Percentiles rank a stretch among this genome's conserved stretches.
phyloP scores from a whole-genome alignment of 2,797 vertebrate species.

The Saxicola maurus region DNA sequence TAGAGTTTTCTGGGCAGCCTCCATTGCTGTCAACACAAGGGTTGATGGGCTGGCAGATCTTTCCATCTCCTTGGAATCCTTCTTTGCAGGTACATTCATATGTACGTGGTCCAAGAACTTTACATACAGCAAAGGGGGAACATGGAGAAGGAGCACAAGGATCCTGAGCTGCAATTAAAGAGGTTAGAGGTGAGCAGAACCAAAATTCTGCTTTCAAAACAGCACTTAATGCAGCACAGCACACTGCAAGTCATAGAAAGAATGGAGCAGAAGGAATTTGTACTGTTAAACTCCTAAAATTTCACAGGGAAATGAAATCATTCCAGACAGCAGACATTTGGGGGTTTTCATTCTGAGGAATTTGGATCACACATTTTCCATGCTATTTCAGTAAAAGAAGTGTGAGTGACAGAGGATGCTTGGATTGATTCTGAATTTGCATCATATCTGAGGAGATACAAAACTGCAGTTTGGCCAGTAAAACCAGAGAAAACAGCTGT shows the following conservation, averaged over 20 bases:
- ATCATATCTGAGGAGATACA: neutral
- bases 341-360: neutral
- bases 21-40: constrained; percentile 82
- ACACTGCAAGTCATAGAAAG: neutral
- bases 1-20: constrained; percentile 83
- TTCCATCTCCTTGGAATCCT: constrained; percentile 83
- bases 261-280: neutral
- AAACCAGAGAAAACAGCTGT: neutral
- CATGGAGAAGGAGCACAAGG: constrained; percentile 69
- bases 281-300: neutral
- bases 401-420: neutral
- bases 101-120: constrained; percentile 39
- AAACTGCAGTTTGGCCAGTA: neutral
- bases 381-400: neutral
- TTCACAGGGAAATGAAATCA: neutral
- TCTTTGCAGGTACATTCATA: constrained; percentile 81
- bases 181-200: neutral
- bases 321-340: neutral
- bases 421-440: neutral
- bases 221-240: neutral
- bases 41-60: constrained; percentile 80
- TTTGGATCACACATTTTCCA: neutral
- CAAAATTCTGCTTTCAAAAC: neutral
- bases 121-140: constrained; percentile 74
- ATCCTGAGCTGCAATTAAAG: constrained; percentile 55